A percentile compares a stretch with the other conserved stretches of the same genome.
Evolutionary conservation across 2,113 vertebrate species (phyloP).

Genomic region (Odocoileus virginianus): DNA sequence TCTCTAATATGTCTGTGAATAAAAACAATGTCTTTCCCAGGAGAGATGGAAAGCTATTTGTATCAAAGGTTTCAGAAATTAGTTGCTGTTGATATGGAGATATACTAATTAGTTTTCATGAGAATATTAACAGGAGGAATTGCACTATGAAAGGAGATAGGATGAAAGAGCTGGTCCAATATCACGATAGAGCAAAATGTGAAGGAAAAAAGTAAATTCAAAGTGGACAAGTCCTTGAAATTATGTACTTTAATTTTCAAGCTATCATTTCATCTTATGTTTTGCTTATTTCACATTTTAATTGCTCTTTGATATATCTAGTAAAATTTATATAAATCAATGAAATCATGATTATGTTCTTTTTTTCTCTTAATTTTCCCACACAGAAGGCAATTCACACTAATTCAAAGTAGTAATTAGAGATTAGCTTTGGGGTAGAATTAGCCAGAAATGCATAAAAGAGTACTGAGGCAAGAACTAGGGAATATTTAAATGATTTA

Average conservation of each 20-base stretch:
- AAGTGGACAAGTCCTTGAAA: constrained; percentile 32
- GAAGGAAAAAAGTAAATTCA: constrained; percentile 19
- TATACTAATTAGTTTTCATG: constrained; percentile 14
- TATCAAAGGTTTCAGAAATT: constrained; percentile 20
- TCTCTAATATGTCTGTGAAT: not conserved
- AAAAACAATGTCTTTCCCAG: not conserved
- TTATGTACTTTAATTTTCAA: not conserved
- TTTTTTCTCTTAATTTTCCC: not conserved
- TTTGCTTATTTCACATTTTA: constrained; percentile 7
- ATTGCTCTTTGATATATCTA: not conserved
- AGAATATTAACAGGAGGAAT: not conserved
- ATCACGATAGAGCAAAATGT: not conserved
- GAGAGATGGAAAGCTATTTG: not conserved
- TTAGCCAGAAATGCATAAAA: not conserved
- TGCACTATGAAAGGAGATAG: constrained; percentile 1
- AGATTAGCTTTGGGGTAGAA: not conserved
- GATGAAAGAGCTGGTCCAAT: not conserved
- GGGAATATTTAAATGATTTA: not conserved
- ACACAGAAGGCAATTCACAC: not conserved
- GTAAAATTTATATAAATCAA: not conserved
- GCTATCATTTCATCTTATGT: constrained; percentile 9
- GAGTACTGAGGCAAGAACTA: not conserved
- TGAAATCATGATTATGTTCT: not conserved
- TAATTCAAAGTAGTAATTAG: not conserved
- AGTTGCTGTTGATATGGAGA: not conserved